Evolutionary conservation across 1,140 invertebrate genomes (phyloP).

Genomic region (Diachasmimorpha longicaudata): DNA sequence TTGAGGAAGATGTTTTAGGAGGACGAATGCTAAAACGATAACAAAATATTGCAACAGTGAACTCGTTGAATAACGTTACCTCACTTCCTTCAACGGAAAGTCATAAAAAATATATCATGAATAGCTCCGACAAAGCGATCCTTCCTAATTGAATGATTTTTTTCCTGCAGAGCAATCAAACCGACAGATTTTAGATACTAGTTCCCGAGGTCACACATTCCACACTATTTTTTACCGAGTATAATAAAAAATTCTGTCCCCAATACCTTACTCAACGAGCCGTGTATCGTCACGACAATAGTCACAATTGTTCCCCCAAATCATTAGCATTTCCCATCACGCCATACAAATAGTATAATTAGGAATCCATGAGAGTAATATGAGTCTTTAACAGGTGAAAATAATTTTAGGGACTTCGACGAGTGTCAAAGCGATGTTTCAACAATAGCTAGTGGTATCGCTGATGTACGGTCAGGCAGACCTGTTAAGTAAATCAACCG

Average conservation of each 20-base stretch:
- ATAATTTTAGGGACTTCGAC: neutral
- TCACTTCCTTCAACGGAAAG: too few species aligned
- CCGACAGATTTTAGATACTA: neutral
- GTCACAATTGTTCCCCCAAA: slow-evolving; percentile 26
- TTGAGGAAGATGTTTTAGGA: too few species aligned
- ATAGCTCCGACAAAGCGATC: neutral
- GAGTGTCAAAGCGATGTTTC: neutral
- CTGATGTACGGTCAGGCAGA: neutral
- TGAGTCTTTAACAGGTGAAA: neutral
- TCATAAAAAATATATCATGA: too few species aligned
- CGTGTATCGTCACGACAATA: slow-evolving; percentile 24
- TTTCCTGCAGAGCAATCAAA: neutral
- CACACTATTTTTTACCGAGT: neutral
- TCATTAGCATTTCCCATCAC: slow-evolving; percentile 36
- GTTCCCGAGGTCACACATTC: neutral
- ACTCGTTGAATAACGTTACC: too few species aligned
- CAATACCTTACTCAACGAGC: slow-evolving; percentile 23
- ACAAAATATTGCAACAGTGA: too few species aligned
- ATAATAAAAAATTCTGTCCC: slow-evolving; percentile 3
- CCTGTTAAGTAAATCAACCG: neutral
- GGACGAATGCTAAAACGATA: too few species aligned
- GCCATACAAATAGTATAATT: slow-evolving; percentile 16
- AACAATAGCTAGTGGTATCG: too few species aligned
- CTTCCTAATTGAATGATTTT: neutral
- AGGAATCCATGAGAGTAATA: neutral